Evolutionary conservation across 92 coral and sea anemone species (phyloP).

Genomic region (Palythoa grandiflora): DNA sequence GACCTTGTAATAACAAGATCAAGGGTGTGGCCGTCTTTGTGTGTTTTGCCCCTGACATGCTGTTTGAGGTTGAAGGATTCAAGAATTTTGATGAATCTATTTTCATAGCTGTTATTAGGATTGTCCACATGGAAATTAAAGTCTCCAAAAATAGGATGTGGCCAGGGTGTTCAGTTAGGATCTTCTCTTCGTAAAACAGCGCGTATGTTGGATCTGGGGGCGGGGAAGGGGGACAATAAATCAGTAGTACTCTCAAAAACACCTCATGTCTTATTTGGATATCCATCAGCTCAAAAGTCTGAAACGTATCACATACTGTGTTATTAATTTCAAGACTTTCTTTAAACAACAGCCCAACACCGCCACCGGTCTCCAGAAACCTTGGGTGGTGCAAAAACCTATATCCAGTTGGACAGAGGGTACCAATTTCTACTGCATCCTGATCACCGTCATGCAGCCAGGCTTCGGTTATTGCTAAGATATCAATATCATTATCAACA

Average conservation of each 20-base stretch:
- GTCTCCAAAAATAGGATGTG: conserved; percentile 26
- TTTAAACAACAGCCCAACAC: conserved; percentile 25
- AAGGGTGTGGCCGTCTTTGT: conserved; percentile 34
- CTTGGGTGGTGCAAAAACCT: conserved; percentile 15
- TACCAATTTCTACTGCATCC: conserved; percentile 10
- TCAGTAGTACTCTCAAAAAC: background rate
- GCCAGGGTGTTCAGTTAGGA: conserved; percentile 36
- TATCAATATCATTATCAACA: conserved; percentile 20
- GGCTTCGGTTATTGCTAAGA: conserved; percentile 3
- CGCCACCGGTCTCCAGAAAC: conserved; percentile 10
- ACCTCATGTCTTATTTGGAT: background rate
- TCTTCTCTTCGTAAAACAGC: conserved; percentile 15
- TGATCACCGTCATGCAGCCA: conserved; percentile 19
- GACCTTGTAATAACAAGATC: too few relatives aligned
- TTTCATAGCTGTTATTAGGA: conserved; percentile 3
- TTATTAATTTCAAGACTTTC: background rate
- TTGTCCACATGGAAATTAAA: background rate
- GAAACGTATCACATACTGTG: background rate
- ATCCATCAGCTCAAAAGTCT: background rate
- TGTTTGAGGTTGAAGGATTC: conserved; percentile 5
- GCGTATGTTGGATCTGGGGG: background rate
- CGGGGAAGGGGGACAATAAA: conserved; percentile 10
- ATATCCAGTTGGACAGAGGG: conserved; percentile 27
- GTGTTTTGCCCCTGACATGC: conserved; percentile 37
- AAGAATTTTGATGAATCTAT: background rate